A percentile compares a stretch with the other conserved stretches of the same genome.
Evolutionary conservation across 2,797 vertebrate genomes (phyloP).

Genomic region (Peromyscus eremicus): DNA sequence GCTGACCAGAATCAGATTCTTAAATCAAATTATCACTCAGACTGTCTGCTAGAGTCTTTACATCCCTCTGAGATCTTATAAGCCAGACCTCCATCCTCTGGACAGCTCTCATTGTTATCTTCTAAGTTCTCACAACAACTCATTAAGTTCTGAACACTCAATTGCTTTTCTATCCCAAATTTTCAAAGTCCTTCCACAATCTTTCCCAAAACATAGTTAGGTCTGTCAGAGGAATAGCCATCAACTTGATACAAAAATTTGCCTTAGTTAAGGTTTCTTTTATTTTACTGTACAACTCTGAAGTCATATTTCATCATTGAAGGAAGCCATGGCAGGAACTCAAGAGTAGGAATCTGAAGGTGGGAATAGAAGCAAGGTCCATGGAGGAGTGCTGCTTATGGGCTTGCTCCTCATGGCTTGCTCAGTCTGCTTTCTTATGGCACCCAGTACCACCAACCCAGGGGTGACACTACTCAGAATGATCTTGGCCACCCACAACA

Average conservation of each 20-base stretch:
- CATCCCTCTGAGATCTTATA: neutral
- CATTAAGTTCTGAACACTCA: neutral
- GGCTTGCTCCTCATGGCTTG: neutral
- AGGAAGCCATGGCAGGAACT: neutral
- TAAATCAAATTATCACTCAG: neutral
- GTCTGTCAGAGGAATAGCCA: neutral
- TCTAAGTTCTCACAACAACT: neutral
- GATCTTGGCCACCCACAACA: neutral
- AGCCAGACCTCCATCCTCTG: neutral
- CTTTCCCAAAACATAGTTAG: neutral
- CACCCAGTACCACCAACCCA: neutral
- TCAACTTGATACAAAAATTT: neutral
- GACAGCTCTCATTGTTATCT: neutral
- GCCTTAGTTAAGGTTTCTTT: neutral
- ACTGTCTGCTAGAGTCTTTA: neutral
- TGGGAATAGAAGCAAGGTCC: neutral
- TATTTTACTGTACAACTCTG: neutral
- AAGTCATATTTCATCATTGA: neutral
- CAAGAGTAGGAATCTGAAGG: neutral
- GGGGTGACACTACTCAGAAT: neutral
- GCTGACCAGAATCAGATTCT: neutral
- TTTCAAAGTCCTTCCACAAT: neutral
- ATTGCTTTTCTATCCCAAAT: neutral
- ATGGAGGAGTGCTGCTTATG: neutral
- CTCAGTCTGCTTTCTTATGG: neutral